Percentiles rank a stretch among this genome's conserved stretches.
Conservation (phyloP, 1,140 invertebrate species). For the Dysdera silvatica region DNA sequence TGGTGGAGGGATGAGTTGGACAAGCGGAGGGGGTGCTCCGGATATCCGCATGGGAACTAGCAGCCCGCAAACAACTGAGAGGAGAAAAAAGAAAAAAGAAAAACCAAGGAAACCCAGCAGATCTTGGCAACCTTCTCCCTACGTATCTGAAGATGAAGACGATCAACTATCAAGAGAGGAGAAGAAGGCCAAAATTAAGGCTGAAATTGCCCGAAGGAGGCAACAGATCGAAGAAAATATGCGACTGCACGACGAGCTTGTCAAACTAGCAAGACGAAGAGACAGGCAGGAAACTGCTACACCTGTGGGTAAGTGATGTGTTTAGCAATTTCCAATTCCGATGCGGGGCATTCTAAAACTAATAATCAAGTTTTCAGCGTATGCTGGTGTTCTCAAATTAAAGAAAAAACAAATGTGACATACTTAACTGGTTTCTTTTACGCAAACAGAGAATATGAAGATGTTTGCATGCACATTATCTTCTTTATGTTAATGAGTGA, state of each 20-base stretch:
- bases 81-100: slow-evolving; percentile 26
- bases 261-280: slow-evolving; percentile 45
- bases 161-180: slow-evolving; percentile 50
- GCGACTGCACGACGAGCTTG: slow-evolving; percentile 51
- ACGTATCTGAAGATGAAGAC: slow-evolving; percentile 49
- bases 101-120: slow-evolving; percentile 46
- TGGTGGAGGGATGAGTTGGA: not conserved
- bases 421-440: too few species aligned
- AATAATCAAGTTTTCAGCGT: not conserved
- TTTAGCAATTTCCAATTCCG: not conserved
- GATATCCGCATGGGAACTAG: slow-evolving; percentile 14
- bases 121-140: slow-evolving; percentile 55
- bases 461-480: too few species aligned
- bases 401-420: too few species aligned
- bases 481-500: too few species aligned
- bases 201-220: slow-evolving; percentile 55
- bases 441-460: too few species aligned
- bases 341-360: not conserved
- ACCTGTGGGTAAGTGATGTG: not conserved
- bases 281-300: slow-evolving; percentile 34
- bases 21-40: not conserved
- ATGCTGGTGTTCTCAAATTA: not conserved
- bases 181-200: slow-evolving; percentile 55
- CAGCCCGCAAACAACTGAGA: slow-evolving; percentile 17
- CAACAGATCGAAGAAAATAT: slow-evolving; percentile 56